Evolutionary conservation across 2,888 invertebrate species (phyloP).

Genomic region (Zaprionus bogoriensis): DNA sequence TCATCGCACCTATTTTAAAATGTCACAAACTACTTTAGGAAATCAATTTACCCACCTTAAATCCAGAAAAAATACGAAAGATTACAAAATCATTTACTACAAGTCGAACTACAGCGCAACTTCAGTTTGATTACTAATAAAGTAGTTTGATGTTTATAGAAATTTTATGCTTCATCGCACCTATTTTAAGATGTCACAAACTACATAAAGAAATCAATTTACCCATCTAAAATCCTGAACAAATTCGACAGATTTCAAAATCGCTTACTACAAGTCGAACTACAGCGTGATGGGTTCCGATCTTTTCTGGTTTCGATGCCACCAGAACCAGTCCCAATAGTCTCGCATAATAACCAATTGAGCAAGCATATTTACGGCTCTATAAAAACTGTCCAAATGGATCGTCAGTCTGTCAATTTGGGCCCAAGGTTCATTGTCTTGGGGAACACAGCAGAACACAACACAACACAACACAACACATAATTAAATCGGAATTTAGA

Average conservation of each 20-base stretch:
- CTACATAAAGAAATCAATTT: no score
- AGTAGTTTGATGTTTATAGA: no score
- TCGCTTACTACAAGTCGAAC: neutral
- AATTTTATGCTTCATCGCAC: no score
- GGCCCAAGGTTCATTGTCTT: conserved; percentile 35
- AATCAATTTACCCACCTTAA: no score
- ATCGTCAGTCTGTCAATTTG: conserved; percentile 4
- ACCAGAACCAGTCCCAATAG: neutral
- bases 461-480: conserved; percentile 35
- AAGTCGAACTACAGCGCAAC: no score
- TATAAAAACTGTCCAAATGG: conserved; percentile 5
- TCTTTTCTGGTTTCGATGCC: neutral
- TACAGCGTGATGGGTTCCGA: neutral
- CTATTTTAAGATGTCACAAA: no score
- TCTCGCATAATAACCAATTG: neutral
- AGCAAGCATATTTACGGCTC: conserved; percentile 46
- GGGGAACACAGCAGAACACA: conserved; percentile 22
- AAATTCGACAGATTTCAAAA: neutral
- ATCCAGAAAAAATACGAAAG: no score
- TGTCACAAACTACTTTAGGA: no score
- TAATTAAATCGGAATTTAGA: conserved; percentile 36
- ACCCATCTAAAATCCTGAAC: neutral
- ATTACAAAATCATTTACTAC: no score
- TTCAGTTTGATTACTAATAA: no score
- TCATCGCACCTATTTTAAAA: no score